Evolutionary conservation across 2,888 invertebrate species (phyloP), one percentile per base, ranked within the genome.

Genomic region (Physocephala rufipes): DNA sequence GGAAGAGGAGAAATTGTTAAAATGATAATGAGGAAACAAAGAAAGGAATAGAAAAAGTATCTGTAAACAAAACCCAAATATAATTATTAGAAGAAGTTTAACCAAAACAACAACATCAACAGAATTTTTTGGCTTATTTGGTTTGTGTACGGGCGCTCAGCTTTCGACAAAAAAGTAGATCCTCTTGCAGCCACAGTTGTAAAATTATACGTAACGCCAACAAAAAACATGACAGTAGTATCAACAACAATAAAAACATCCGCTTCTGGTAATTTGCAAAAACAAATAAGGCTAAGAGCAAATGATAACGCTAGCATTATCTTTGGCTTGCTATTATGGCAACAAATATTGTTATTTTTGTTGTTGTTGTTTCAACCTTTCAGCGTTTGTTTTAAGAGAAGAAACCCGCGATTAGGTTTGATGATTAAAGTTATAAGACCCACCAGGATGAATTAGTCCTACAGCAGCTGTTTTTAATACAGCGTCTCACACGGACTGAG

Each of bases 131-230:
- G n/a, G n/a, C n/a, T n/a, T n/a, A n/a, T n/a, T 58, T 58, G 15
- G 28, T 28, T 58, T 58, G 58, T 28, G 26, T 24, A 24, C 26
- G 26, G 58, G 24, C 12, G 53, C n/a, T n/a, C 16, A 49, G 19
- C 21, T 53, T n/a, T 53, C 15, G 21, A 21, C 1, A 53, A 15
- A 75, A 73, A 72, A 75, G 68, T n/a, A n/a, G n/a, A n/a, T n/a
- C n/a, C 66, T 74, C 74, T 75, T 74, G 74, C 77, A 76, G 74
- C 81, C 80, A 74, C 74, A 74, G 75, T 75, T 71, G 73, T 15
- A 43, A 43, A n/a, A n/a, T n/a, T n/a, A n/a, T n/a, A n/a, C n/a
- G n/a, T 7, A 45, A 24, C 36, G 58, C n/a, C 58, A 67, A 24
- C 63, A 63, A 47, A 9, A 65, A 51, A 24, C 21, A 24, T 21